Percentiles rank a stretch among this genome's conserved stretches.
phyloP scores from a whole-genome alignment of 2,888 invertebrate genomes.

The Seira ritae region DNA sequence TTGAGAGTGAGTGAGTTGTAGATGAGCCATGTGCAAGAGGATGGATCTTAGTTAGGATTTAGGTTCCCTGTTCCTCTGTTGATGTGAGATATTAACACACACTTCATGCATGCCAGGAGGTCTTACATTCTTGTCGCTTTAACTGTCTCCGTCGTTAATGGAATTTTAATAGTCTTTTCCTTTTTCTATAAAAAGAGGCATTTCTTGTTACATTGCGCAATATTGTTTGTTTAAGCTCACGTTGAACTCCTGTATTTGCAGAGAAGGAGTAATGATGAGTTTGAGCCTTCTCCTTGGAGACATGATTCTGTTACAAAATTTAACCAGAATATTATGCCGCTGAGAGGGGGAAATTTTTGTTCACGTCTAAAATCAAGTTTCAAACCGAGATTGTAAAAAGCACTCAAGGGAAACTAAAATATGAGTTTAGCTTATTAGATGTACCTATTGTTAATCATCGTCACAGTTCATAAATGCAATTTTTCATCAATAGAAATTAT shows the following conservation, averaged over 20 bases:
- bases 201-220: conserved; percentile 30
- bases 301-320: background rate
- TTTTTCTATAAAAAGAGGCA: conserved; percentile 15
- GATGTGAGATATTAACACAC: background rate
- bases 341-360: background rate
- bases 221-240: conserved; percentile 52
- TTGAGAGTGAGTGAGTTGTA: too few species aligned
- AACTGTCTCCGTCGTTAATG: conserved; percentile 39
- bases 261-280: background rate
- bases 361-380: background rate
- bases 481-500: too few species aligned
- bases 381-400: too few species aligned
- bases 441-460: too few species aligned
- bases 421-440: too few species aligned
- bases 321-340: background rate
- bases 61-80: too few species aligned
- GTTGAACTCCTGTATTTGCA: background rate
- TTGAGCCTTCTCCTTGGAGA: background rate
- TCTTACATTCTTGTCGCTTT: background rate
- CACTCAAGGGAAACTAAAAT: too few species aligned
- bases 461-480: too few species aligned
- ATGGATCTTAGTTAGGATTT: too few species aligned
- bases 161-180: conserved; percentile 57
- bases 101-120: background rate
- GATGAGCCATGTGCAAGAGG: too few species aligned